Conservation (phyloP, 2,888 invertebrate species). For the Hemistola chrysoprasaria region DNA sequence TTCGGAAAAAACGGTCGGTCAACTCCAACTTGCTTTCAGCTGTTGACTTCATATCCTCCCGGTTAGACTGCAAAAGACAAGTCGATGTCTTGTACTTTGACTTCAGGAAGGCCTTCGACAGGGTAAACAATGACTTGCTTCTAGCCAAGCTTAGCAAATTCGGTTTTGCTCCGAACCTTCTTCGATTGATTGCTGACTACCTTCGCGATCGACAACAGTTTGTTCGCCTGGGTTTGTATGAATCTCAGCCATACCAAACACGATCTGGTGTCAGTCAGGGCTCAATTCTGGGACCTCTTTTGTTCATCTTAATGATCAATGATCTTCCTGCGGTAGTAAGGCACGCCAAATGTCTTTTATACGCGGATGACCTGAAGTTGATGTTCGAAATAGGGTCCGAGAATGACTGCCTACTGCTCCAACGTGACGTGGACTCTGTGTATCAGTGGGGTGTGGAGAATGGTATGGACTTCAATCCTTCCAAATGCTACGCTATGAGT, state of each 20-base stretch:
- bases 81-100: background rate
- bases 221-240: background rate
- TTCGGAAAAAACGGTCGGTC: background rate
- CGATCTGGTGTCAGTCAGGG: too few relatives aligned
- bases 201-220: background rate
- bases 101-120: background rate
- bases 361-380: too few relatives aligned
- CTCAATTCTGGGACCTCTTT: background rate
- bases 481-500: background rate
- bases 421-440: too few relatives aligned
- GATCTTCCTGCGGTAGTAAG: background rate
- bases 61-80: background rate
- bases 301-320: background rate
- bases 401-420: too few relatives aligned
- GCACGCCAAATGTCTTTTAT: background rate
- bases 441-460: background rate
- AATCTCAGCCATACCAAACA: background rate
- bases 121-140: too few relatives aligned
- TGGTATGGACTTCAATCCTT: background rate
- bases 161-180: background rate
- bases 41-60: background rate
- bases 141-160: background rate
- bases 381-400: too few relatives aligned
- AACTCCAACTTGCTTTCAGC: background rate
- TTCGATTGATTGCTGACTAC: background rate